Conservation (phyloP, 2,113 vertebrate species). For the Cebus imitator region DNA sequence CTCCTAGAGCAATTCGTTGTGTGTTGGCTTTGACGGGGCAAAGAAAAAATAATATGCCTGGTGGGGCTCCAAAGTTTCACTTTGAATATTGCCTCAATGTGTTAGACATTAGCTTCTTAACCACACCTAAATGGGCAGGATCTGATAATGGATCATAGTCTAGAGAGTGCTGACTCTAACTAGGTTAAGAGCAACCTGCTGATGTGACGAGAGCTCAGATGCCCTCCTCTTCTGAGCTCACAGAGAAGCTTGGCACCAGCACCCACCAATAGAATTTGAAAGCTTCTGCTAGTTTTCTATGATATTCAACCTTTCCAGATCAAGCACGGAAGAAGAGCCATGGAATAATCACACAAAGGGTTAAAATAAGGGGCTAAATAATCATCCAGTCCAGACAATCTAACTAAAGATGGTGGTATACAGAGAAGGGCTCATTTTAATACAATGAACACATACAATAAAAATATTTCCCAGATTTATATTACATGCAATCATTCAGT, state of each 20-base stretch:
- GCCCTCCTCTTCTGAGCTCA: neutral
- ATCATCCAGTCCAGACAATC: neutral
- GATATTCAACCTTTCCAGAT: neutral
- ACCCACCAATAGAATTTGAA: neutral
- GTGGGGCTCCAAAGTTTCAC: neutral
- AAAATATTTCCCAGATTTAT: constrained; percentile 34
- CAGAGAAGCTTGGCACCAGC: neutral
- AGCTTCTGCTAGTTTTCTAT: neutral
- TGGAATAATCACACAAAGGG: neutral
- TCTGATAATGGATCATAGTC: neutral
- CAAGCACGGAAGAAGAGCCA: neutral
- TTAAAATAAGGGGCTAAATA: neutral
- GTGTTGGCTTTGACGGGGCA: neutral
- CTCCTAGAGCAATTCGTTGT: neutral
- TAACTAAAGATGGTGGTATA: neutral
- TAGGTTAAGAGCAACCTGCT: neutral
- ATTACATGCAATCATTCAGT: neutral
- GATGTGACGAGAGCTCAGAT: neutral
- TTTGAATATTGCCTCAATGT: neutral
- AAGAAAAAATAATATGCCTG: neutral
- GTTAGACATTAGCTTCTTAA: neutral
- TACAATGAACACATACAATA: neutral
- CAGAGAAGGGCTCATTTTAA: neutral
- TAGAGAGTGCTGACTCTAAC: neutral
- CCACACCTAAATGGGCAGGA: neutral